Base-by-base conservation (phyloP, 2,113 vertebrate species). In the Bufo bufo region DNA sequence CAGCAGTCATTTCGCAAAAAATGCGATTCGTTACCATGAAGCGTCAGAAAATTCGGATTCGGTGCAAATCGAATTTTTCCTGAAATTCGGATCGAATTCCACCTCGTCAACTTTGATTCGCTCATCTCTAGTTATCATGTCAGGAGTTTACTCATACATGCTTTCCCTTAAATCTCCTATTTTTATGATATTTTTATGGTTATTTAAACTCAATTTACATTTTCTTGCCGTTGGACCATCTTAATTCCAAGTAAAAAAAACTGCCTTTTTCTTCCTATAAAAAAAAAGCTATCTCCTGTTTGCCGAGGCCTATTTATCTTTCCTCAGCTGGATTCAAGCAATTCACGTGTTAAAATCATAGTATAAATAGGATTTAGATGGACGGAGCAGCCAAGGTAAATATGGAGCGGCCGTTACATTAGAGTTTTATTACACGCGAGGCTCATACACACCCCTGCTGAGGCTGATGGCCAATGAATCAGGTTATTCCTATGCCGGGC, bases 341-440 rank as follows among this genome's bases (percentile, higher is more conserved):
- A 93, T 94, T 90, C 93, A 92, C 92, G 91, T 93, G 94, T 95
- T 89, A 94, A 92, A 94, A 95, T 94, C 93, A 93, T 92, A 91
- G 92, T 91, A 90, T 91, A 93, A 94, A 93, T 91, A 92, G 91
- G 92, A 94, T 95, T 95, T 93, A 92, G 94, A 91, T 93, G 87
- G 82, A 90, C 13, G 0, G 66, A 9, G 19, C 45, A 7, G 94
- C 94, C 94, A 95, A 95, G 91, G 91, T 90, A 94, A 95, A 94
- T 92, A 95, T 90, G 92, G 91, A 91, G 91, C 92, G 91, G 52
- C 93, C 93, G 90, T 92, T 93, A 92, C 61, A 90, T 92, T 89
- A 66, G 89, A 91, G 86, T 92, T 91, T 54, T 87, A 92, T 91
- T 77, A 82, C 86, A 71, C 89, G 91, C 72, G 87, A 88, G 91